Base-by-base conservation (phyloP, 1,140 invertebrate genomes). In the Fopius arisanus region DNA sequence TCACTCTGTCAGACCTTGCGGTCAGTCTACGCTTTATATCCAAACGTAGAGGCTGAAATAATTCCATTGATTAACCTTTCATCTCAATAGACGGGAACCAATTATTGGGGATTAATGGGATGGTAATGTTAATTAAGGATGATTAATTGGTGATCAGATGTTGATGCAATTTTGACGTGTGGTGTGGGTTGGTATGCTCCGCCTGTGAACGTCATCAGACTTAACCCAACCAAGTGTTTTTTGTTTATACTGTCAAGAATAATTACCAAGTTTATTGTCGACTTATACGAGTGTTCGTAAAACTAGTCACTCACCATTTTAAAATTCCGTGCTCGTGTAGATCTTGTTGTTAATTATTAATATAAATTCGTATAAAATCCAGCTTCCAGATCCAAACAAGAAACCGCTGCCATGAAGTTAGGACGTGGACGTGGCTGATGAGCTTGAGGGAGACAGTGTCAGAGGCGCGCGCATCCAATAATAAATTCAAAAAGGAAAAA, bases 1-100 rank as follows among this genome's bases (percentile, higher is more conserved):
- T 99, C 6, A 99, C 98, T 77, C 98, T 92, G 87, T 99, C 98
- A 0, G 97, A 99, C 72, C 98, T 91, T 40, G 98, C 97, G 33
- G 97, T 97, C 80, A 99, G 87, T 86, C 98, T 98, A 79, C 98
- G 92, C 89, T 99, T 99, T 82, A 99, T 98, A 88, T 99, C 98
- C 84, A 99, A 90, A 86, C 96, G 92, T 62, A 99, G 90, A 78
- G 98, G 97, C 98, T 95, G 84, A 72, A 89, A 89, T 68, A 78
- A 79, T 9, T 40, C 6, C n/a, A n/a, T n/a, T n/a, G n/a, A n/a
- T n/a, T n/a, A n/a, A n/a, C n/a, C 9, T 31, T 29, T 62, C 14
- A 29, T 4, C 1, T 26, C 10, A 26, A 26, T 28, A 26, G 9
- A 54, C 2, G 28, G n/a, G 16, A 33, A 33, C 33, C 14, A n/a